Base-by-base conservation (phyloP, 2,797 vertebrate species). In the Pampus argenteus region DNA sequence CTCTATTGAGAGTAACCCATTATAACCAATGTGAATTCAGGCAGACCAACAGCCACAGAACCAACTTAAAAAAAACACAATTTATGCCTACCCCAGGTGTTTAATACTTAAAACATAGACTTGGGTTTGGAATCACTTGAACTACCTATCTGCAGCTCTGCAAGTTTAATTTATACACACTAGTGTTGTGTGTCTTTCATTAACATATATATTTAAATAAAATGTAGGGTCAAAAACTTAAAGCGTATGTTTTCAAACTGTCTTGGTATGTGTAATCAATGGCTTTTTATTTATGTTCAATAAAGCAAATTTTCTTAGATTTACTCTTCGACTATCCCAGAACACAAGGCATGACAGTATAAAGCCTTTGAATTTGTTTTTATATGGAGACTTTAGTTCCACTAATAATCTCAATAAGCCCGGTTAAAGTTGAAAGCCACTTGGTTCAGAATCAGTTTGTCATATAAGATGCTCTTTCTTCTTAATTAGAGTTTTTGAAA, bases 241-340 rank as follows among this genome's bases (percentile, higher is more conserved):
- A 38, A 38, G 22, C n/a, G 6, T 49, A 2, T 55, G 5, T 15
- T 51, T 8, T 58, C 34, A 54, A 28, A 42, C 10, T 31, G 36
- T 20, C 38, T 9, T 26, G 20, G 10, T 18, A 9, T 34, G 15
- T 20, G 52, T n/a, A 14, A 36, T 20, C 9, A 29, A 23, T 31
- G 22, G 5, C 25, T 29, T 11, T 23, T 14, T 13, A 17, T 31
- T 3, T 20, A 42, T 38, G 7, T 48, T 55, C 9, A 29, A 20
- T 11, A 8, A 48, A 64, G 71, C 71, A 68, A 44, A 54, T 77
- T 56, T 14, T 44, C 48, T 75, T 63, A 10, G n/a, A n/a, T n/a
- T n/a, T n/a, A n/a, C n/a, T n/a, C n/a, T n/a, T n/a, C n/a, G n/a
- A n/a, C n/a, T n/a, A n/a, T n/a, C n/a, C n/a, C n/a, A n/a, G n/a